Conservation (phyloP, 2,888 invertebrate genomes). For the Conus canariensis region DNA sequence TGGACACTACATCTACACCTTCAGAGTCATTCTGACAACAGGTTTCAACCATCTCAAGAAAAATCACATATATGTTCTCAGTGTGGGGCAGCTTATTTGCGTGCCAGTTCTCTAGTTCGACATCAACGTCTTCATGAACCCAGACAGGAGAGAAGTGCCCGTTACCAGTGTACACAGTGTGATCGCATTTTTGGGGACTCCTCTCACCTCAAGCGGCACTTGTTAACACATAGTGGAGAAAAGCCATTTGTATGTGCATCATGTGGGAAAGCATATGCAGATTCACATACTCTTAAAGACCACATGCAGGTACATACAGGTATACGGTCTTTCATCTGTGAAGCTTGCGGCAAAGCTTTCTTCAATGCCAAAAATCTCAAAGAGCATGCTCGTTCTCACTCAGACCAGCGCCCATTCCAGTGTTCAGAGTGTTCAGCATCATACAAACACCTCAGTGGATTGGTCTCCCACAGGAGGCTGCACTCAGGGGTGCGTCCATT, state of each 20-base stretch:
- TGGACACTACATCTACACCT: conserved; percentile 9
- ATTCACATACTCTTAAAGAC: conserved; percentile 22
- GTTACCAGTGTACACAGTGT: conserved; percentile 21
- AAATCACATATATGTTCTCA: neutral
- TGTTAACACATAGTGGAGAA: conserved; percentile 26
- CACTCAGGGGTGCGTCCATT: conserved; percentile 23
- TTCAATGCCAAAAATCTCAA: conserved; percentile 25
- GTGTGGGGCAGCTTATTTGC: conserved; percentile 21
- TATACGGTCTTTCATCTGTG: conserved; percentile 14
- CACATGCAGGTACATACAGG: conserved; percentile 30
- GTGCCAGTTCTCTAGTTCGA: conserved; percentile 11
- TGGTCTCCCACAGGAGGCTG: conserved; percentile 4
- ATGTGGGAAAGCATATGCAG: conserved; percentile 28
- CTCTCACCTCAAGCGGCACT: conserved; percentile 25
- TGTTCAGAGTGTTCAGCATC: conserved; percentile 1
- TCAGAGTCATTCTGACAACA: neutral
- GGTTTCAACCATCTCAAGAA: neutral
- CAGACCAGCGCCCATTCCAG: conserved; percentile 18
- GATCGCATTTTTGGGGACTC: conserved; percentile 11
- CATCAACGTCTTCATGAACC: conserved; percentile 16
- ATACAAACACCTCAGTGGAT: conserved; percentile 24
- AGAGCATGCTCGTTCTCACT: conserved; percentile 20
- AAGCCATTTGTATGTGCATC: conserved; percentile 22
- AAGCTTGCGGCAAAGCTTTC: conserved; percentile 24
- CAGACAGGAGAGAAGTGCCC: neutral